phyloP scores from a whole-genome alignment of 1,140 invertebrate species.

The Phenacoccus solenopsis region DNA sequence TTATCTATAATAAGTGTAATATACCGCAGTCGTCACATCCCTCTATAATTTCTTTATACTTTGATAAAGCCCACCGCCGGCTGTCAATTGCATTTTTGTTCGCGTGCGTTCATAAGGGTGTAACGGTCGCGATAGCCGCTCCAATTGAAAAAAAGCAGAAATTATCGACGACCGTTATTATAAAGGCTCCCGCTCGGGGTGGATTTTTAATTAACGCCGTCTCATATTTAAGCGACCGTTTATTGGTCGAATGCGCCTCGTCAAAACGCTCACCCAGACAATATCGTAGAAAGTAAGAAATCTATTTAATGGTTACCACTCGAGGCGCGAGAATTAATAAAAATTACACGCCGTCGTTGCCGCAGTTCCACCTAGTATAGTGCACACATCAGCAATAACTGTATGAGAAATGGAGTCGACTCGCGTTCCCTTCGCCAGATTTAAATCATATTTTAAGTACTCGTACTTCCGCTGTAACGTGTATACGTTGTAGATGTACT shows the following conservation, averaged over 20 bases:
- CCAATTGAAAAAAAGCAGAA: too few relatives aligned
- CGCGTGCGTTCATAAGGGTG: neutral
- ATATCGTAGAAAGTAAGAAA: too few relatives aligned
- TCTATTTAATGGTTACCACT: neutral
- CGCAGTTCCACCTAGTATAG: neutral
- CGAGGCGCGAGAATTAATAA: neutral
- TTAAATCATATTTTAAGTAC: neutral
- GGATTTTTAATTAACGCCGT: neutral
- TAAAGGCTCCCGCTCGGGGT: neutral
- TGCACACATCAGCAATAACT: neutral
- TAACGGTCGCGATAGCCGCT: neutral
- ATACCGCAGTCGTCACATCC: conserved; percentile 9
- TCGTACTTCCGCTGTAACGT: neutral
- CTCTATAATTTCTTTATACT: conserved; percentile 9
- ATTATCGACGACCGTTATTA: neutral
- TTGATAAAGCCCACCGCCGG: conserved; percentile 15
- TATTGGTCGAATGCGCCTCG: too few relatives aligned
- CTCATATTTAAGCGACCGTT: neutral
- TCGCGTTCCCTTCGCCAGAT: neutral
- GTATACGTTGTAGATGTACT: too few relatives aligned
- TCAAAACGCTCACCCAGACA: too few relatives aligned
- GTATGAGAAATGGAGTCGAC: neutral
- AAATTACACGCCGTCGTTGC: neutral
- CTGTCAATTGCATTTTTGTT: conserved; percentile 18
- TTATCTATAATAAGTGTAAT: conserved; percentile 15